Conservation (phyloP, 2,888 invertebrate genomes). For the Pandemis cinnamomeana region DNA sequence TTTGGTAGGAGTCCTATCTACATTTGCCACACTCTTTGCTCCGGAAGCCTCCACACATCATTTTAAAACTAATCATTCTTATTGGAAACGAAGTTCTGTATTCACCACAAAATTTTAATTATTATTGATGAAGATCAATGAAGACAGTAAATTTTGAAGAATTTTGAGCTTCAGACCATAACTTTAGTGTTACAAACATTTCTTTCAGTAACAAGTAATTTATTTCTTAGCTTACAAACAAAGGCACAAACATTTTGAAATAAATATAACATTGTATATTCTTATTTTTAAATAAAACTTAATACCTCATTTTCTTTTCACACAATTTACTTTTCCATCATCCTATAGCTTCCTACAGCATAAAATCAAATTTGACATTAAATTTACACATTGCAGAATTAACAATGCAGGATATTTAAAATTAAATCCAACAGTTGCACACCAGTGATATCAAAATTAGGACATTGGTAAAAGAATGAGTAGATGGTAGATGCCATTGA, state of each 20-base stretch:
- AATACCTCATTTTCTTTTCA: not conserved
- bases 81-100: not conserved
- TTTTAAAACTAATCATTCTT: not conserved
- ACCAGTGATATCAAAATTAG: not conserved
- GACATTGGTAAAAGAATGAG: no score
- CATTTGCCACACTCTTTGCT: constrained; percentile 70
- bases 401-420: not conserved
- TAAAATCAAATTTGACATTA: not conserved
- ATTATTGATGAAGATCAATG: not conserved
- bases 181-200: constrained; percentile 13
- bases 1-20: constrained; percentile 57
- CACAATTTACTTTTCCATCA: not conserved
- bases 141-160: constrained; percentile 1
- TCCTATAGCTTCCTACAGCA: not conserved
- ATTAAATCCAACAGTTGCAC: constrained; percentile 3
- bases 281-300: not conserved
- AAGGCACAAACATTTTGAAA: constrained; percentile 40
- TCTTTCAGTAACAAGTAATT: not conserved
- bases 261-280: constrained; percentile 11
- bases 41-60: constrained; percentile 55
- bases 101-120: not conserved
- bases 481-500: no score
- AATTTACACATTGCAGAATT: not conserved
- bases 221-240: constrained; percentile 24
- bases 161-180: constrained; percentile 5